Base-by-base conservation (phyloP, 2,113 vertebrate species). In the Cephalophus harveyi region DNA sequence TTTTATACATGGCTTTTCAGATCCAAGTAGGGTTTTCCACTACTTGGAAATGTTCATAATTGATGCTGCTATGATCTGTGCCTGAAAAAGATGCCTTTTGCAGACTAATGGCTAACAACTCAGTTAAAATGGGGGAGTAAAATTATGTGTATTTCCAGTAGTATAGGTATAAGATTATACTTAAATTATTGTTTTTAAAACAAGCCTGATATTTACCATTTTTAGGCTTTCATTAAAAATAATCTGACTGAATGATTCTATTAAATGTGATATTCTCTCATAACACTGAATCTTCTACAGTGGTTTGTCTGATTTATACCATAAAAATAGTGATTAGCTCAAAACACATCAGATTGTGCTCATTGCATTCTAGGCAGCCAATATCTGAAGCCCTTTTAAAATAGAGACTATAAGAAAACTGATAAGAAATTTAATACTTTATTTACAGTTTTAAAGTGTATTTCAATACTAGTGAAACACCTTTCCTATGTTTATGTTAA, bases 1-100 rank as follows among this genome's bases (percentile, higher is more conserved):
- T 83, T 91, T 84, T 43, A 40, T 94, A 67, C 21, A 25, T 57
- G 19, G 12, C 83, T 97, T 83, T 98, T 92, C 12, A 96, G 25
- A 82, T 89, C 30, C 71, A 81, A 76, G 46, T 54, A 85, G 48
- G 33, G 21, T 50, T 96, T 94, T 78, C 78, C 19, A 59, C 15
- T 55, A 83, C 52, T 55, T 55, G 81, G 81, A 83, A 54, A 36
- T 54, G 23, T 83, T 67, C 36, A 1, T 94, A 85, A 84, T 85
- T 76, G n/a, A 94, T 95, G n/a, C n/a, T 67, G 14, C 46, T 94
- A 36, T 91, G 43, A 85, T 96, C 19, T 48, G 36, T 85, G 40
- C 76, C n/a, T 91, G 40, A 71, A 74, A 94, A 97, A 94, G 59
- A 52, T 57, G 6, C 5, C 25, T 59, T 93, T 88, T 88, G 36